Evolutionary conservation across 1,140 invertebrate species (phyloP), one percentile per base, ranked within the genome.

Genomic region (Achatina immaculata): DNA sequence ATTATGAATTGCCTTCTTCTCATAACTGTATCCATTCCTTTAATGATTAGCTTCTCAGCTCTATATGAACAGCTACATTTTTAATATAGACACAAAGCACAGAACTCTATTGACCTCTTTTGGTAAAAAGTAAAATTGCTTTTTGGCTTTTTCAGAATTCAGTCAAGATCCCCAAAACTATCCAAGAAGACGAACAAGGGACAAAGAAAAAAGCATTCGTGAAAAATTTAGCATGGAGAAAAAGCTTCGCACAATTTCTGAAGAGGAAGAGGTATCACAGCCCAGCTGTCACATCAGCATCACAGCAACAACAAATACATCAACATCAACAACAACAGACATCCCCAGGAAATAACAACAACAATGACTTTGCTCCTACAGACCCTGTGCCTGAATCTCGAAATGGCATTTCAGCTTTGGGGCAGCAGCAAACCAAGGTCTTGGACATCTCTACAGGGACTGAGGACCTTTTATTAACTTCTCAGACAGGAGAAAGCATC

Each of bases 201-300:
- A 48, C 42, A 71, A 85, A 85, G 78, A 86, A 86, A 82, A 87
- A 86, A 81, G 42, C 77, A 31, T 74, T 51, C 72, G 74, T 82
- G 36, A 87, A 87, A 83, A 85, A 72, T 73, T 84, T 84, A 71
- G 82, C 85, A 38, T 87, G 86, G 86, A 87, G 85, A 81, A 82
- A 84, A 83, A 85, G 86, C 82, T 86, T 87, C 83, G 84, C 84
- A 43, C 86, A 87, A 76, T 87, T 87, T 81, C 83, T 87, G 78
- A 85, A 82, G 81, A 84, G 86, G 75, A 86, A 84, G 76, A 81
- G 83, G 48, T 78, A 55, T 40, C 68, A 80, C 38, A 28, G 40
- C 31, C 19, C 24, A 19, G 2, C 9, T 40, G 75, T 28, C 28
- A 40, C 76, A 82, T 80, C 85, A 65, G 40, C 78, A 78, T 58